Conservation (phyloP, 1,140 invertebrate species). For the Camponotus pennsylvanicus region DNA sequence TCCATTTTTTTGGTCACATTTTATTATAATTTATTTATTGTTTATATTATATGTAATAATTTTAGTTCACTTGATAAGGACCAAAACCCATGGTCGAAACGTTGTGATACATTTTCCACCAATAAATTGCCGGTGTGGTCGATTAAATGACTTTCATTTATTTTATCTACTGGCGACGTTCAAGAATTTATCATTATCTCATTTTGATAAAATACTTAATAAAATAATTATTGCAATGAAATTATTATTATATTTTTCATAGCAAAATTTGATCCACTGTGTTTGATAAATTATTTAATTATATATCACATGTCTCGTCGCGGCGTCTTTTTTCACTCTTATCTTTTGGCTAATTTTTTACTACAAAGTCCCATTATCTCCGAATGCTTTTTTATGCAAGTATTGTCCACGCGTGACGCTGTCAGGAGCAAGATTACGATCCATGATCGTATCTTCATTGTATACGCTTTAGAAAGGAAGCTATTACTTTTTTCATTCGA, state of each 20-base stretch:
- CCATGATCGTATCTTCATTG: slow-evolving; percentile 54
- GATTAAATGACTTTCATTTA: no score
- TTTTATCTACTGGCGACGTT: no score
- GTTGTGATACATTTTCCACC: no score
- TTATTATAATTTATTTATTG: no score
- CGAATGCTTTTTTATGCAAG: slow-evolving; percentile 9
- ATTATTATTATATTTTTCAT: background rate
- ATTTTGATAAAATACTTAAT: background rate
- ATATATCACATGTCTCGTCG: background rate
- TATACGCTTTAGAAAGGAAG: slow-evolving; percentile 55
- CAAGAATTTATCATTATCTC: no score
- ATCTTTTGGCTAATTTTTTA: background rate
- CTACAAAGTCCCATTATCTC: slow-evolving; percentile 31
- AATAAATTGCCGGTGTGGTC: no score
- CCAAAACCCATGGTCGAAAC: no score
- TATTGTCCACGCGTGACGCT: slow-evolving; percentile 52
- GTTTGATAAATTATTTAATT: background rate
- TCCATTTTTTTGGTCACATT: no score
- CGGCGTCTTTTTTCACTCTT: background rate
- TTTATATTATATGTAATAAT: no score
- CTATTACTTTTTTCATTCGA: slow-evolving; percentile 47
- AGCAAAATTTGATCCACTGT: background rate
- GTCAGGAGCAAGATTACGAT: slow-evolving; percentile 41
- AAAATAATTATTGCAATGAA: background rate
- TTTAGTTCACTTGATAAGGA: no score